These are phyloP conservation scores for Smittia aterrima DNA, from an alignment of 2,888 invertebrate species.

Conservation along the genomic window DNA sequence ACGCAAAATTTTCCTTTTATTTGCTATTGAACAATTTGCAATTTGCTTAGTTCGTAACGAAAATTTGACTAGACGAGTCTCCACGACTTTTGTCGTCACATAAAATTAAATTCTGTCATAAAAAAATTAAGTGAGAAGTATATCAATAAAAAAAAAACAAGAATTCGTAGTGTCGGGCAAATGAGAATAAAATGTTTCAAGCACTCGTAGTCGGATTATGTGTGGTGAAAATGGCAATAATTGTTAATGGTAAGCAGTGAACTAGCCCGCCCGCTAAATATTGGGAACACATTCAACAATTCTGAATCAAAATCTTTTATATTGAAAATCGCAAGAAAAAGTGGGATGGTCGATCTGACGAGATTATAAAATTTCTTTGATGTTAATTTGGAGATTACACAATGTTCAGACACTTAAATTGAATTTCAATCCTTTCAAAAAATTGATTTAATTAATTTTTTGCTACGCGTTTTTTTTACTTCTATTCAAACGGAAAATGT, in stretches of 20 bases:
- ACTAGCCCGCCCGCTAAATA: neutral
- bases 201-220: constrained; percentile 18
- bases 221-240: constrained; percentile 32
- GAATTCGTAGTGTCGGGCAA: constrained; percentile 12
- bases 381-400: constrained; percentile 15
- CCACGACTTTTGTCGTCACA: neutral
- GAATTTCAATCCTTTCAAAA: neutral
- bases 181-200: constrained; percentile 35
- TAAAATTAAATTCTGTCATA: neutral
- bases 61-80: neutral
- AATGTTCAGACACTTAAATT: neutral
- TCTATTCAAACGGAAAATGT: neutral
- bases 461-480: neutral
- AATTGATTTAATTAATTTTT: constrained; percentile 16
- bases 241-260: constrained; percentile 30
- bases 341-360: no score
- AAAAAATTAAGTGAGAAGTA: neutral
- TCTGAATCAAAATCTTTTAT: no score
- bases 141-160: no score
- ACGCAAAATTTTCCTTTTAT: neutral
- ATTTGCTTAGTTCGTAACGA: neutral
- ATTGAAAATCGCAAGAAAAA: neutral
- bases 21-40: neutral
- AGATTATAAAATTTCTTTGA: neutral
- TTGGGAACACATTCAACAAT: neutral